Evolutionary conservation across 2,113 vertebrate genomes (phyloP), one percentile per base, ranked within the genome.

Genomic region (Merops nubicus): DNA sequence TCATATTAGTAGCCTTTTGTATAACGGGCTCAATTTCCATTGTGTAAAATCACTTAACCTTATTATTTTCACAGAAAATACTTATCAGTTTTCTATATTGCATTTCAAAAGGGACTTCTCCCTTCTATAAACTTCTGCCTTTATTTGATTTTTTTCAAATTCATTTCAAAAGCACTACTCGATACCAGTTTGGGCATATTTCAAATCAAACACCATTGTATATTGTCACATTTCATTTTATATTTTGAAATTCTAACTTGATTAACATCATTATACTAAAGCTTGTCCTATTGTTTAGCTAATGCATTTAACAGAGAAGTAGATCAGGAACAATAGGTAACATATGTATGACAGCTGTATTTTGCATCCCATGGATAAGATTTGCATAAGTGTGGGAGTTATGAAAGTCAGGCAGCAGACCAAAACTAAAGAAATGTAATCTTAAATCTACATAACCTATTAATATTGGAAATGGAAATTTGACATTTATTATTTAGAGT

Each of bases 321-420:
- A 85, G 77, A 72, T 85, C 1, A 5, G 38, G 77, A 95, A 97
- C 89, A 97, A 97, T 87, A 31, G 53, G 16, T 77, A 77, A 90
- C 75, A 17, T 64, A 77, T 43, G 12, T 64, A 88, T 73, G 85
- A 86, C 85, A 94, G 82, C 47, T 86, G 65, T 81, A 87, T 91
- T 96, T 96, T 96, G 33, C 59, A 89, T 70, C 22, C 68, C 45
- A 51, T 93, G 67, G 73, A 78, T 77, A 81, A 80, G 64, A 97
- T 95, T 95, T 97, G 85, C 72, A n/a, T 79, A 79, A 51, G n/a
- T 57, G 93, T 96, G 60, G 96, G 74, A 91, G 93, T 93, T 72
- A 73, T 4, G 0, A 40, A 88, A 95, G 91, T 95, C 74, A 86
- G 82, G 51, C 20, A 87, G 34, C 53, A 88, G 60, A 79, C 51